Base-by-base conservation (phyloP, 2,888 invertebrate species). In the Oligia fasciuncula region DNA sequence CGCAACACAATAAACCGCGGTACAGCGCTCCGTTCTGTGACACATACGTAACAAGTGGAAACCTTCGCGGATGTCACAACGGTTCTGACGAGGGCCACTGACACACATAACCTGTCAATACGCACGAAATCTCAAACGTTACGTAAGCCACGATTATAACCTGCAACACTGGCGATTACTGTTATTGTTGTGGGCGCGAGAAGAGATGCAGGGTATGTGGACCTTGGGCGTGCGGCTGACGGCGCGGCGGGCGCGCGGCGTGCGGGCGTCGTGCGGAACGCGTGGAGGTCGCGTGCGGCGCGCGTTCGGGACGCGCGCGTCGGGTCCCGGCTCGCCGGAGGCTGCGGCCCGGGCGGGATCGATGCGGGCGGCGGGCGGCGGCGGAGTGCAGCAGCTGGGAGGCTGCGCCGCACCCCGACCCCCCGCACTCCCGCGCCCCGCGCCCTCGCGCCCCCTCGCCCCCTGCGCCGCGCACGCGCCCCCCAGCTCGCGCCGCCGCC, bases 361-460 rank as follows among this genome's bases (percentile, higher is more conserved):
- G 95, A 96, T 96, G 96, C 95, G 95, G 95, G 96, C 95, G 93
- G 96, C 96, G 96, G 95, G 96, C 95, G 96, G 95, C 95, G 94
- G 96, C 96, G 96, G 96, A 96, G 96, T 96, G 96, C 94, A 94
- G 93, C 93, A 92, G 94, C 93, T 92, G 92, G 94, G 94, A 94
- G 94, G 94, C 94, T 94, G 94, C 95, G 95, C 95, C 94, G 95
- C 94, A 93, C 93, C 95, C 93, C 91, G 86, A 90, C 77, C 88
- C 85, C 76, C 88, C 57, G 57, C 57, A 57, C 19, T 23, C 57
- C 57, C 90, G 87, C 90, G 81, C 89, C 81, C 70, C 90, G 46
- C 87, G 80, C 72, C 87, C 89, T 84, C 83, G 81, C 73, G 5
- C 65, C 74, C 78, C 67, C 83, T 81, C 72, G 8, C 65, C 74